Base-by-base conservation (phyloP, 2,888 invertebrate genomes). In the Diplolepis rosae region DNA sequence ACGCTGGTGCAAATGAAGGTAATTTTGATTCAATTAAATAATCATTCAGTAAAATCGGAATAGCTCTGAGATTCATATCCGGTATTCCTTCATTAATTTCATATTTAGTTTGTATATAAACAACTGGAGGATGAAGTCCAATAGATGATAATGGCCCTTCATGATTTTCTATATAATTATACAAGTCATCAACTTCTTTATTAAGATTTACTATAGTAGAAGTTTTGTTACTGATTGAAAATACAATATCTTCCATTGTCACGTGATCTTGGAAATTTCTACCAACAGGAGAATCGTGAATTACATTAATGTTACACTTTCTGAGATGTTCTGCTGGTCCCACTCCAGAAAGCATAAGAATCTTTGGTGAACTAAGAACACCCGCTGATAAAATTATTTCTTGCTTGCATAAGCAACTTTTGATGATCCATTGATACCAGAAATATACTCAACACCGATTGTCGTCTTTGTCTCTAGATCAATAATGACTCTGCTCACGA, bases 361-460 rank as follows among this genome's bases (percentile, higher is more conserved):
- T 86, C 87, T 98, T 97, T 0, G 98, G 96, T 0, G 96, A 95
- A 82, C 95, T 95, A 76, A 98, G 94, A 1, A 96, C 92, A 0
- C 98, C 98, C 1, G 95, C 96, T 13, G 95, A 94, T 15, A 98
- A 83, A 68, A 98, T 94, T 0, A 98, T 93, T 89, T 96, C 96
- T 94, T 95, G 1, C 91, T 91, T 0, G 94, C 95, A 54, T 86
- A 89, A 0, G 92, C 92, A 22, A 5, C 18, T 56, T 61, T 27
- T 24, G 69, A 82, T 7, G 89, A 83, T 90, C 50, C 39, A 2
- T 13, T 65, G 15, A n/a, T 9, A 5, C 2, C 18, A 4, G 28
- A 24, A 2, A 52, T 35, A n/a, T 70, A 73, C 22, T 70, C 68
- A 9, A 73, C 70, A 1, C 70, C 73, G 9, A 35, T 27, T 5